A percentile compares a stretch with the other conserved stretches of the same genome.
phyloP scores from a whole-genome alignment of 1,140 invertebrate genomes.

The Papilio helenus region DNA sequence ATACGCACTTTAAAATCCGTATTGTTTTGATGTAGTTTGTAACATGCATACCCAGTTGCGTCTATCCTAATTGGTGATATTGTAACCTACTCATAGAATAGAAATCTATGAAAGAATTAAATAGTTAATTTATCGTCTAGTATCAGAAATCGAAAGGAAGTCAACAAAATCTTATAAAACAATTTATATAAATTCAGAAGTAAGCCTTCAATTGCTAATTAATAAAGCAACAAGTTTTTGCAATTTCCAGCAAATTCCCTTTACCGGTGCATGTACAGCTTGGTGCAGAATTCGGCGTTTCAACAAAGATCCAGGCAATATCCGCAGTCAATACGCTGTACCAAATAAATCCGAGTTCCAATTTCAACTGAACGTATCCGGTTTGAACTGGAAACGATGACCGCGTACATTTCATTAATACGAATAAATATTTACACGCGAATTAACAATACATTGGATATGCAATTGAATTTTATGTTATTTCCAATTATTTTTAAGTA shows the following conservation, averaged over 20 bases:
- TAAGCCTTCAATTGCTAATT: too few relatives aligned
- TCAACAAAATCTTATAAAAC: too few relatives aligned
- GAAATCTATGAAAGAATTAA: too few relatives aligned
- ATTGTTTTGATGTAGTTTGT: too few relatives aligned
- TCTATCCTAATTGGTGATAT: too few relatives aligned
- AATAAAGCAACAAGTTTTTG: background rate
- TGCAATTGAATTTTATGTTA: background rate
- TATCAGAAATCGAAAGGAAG: too few relatives aligned
- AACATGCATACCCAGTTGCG: too few relatives aligned
- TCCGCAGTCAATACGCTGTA: constrained; percentile 8
- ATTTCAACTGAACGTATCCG: background rate
- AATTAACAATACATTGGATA: background rate
- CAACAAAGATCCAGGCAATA: background rate
- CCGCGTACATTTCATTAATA: constrained; percentile 1
- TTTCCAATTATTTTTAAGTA: background rate
- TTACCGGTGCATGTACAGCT: background rate
- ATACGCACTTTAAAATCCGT: too few relatives aligned
- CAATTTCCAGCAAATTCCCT: background rate
- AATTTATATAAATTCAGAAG: too few relatives aligned
- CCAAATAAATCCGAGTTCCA: constrained; percentile 25
- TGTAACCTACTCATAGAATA: too few relatives aligned
- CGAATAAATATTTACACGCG: background rate
- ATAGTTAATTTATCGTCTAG: too few relatives aligned
- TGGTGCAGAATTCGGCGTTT: background rate
- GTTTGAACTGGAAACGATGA: constrained; percentile 20